These are phyloP conservation scores for Tetrao urogallus DNA, from an alignment of 2,113 vertebrate species.

Conservation along the genomic window DNA sequence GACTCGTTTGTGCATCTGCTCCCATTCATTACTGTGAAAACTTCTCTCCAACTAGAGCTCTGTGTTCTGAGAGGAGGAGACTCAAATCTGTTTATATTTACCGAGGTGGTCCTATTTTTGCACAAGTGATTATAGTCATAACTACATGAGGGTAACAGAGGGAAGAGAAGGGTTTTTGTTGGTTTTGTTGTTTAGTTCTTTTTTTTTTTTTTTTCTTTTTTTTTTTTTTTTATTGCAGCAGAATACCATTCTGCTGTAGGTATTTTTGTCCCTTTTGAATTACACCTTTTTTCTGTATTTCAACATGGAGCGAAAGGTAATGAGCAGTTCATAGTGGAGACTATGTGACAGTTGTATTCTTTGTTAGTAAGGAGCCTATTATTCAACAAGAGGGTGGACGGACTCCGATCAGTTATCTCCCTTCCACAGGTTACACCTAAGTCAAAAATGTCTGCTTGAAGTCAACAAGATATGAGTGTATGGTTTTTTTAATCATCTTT, in stretches of 20 bases:
- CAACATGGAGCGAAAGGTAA: background rate
- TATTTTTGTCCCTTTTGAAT: background rate
- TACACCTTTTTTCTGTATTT: background rate
- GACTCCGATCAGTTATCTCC: slow-evolving; percentile 18
- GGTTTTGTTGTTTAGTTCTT: too few species aligned
- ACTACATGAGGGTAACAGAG: background rate
- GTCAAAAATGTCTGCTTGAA: slow-evolving; percentile 4
- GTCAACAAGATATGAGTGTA: slow-evolving; percentile 21
- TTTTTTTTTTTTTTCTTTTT: background rate
- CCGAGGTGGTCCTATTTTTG: background rate
- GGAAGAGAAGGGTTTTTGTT: background rate
- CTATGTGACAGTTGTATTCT: background rate
- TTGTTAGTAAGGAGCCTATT: slow-evolving; percentile 4
- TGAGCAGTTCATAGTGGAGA: background rate
- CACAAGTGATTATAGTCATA: background rate
- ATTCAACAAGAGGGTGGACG: background rate
- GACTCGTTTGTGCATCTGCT: background rate
- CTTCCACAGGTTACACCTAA: slow-evolving; percentile 19
- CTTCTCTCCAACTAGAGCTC: background rate
- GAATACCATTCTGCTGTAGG: background rate
- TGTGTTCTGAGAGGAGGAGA: background rate
- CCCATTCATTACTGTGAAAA: background rate
- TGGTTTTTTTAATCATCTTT: slow-evolving; percentile 48
- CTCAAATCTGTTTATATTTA: background rate
- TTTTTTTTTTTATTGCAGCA: background rate